These are phyloP conservation scores for Scotopteryx bipunctaria DNA, from an alignment of 2,888 invertebrate genomes.

Conservation along the genomic window DNA sequence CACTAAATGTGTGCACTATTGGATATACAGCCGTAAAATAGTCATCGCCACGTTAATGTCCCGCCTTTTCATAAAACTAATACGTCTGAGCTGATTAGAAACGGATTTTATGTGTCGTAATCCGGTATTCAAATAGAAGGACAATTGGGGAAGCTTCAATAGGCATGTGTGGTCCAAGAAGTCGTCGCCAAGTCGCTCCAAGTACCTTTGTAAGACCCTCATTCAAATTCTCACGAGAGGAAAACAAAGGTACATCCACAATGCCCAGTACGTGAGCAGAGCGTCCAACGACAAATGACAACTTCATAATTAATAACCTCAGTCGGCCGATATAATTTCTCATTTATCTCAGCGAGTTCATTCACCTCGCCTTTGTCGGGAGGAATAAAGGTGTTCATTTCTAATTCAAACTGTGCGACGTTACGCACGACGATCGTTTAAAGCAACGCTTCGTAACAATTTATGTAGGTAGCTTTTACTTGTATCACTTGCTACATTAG, in stretches of 20 bases:
- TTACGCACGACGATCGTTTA: constrained; percentile 77
- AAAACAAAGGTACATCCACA: constrained; percentile 71
- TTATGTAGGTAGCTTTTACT: constrained; percentile 33
- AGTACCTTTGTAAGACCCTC: constrained; percentile 56
- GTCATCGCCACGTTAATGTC: constrained; percentile 28
- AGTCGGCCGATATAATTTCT: constrained; percentile 79
- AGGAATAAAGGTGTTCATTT: constrained; percentile 73
- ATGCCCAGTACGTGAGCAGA: constrained; percentile 68
- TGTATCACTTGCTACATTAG: constrained; percentile 37
- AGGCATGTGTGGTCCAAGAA: constrained; percentile 73
- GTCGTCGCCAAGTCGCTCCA: constrained; percentile 47
- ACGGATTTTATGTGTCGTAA: constrained; percentile 39
- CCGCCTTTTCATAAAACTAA: constrained; percentile 25
- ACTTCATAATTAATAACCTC: constrained; percentile 82
- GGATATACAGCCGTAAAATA: constrained; percentile 30
- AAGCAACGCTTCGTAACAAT: constrained; percentile 43
- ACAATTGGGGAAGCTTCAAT: constrained; percentile 43
- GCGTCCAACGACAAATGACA: constrained; percentile 73
- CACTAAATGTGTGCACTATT: constrained; percentile 15
- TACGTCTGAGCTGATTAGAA: constrained; percentile 36
- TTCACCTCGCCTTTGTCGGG: constrained; percentile 77
- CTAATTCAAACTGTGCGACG: constrained; percentile 75
- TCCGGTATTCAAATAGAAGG: constrained; percentile 39
- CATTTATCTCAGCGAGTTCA: constrained; percentile 79
- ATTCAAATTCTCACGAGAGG: constrained; percentile 75